These are phyloP conservation scores for Antechinus flavipes DNA, from an alignment of 2,113 vertebrate species.

Conservation along the genomic window DNA sequence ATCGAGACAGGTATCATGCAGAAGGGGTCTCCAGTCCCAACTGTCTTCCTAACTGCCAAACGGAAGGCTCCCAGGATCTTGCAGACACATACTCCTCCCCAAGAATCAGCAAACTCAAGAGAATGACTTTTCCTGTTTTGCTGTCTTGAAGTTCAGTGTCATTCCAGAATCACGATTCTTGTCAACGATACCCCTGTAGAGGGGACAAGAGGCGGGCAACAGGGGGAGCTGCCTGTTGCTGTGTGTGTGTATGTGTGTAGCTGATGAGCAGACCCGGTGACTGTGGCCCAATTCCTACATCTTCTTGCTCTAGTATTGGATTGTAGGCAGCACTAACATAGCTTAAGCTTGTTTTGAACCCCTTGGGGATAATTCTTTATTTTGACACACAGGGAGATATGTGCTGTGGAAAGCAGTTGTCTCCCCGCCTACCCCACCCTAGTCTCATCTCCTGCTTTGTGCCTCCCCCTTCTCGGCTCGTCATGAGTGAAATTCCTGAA, in stretches of 20 bases:
- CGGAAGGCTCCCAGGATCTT: not conserved
- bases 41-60: not conserved
- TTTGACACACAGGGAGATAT: not conserved
- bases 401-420: not conserved
- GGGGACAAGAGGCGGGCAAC: not conserved
- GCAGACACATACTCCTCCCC: not conserved
- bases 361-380: not conserved
- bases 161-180: not conserved
- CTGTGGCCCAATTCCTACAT: not conserved
- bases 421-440: not conserved
- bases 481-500: slow-evolving; percentile 35
- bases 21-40: not conserved
- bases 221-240: not conserved
- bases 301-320: not conserved
- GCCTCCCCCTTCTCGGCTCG: not conserved
- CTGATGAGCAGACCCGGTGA: not conserved
- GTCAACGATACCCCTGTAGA: not conserved
- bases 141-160: not conserved
- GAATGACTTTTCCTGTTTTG: not conserved
- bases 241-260: not conserved
- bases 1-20: not conserved
- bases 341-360: not conserved
- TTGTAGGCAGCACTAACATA: not conserved
- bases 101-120: not conserved
- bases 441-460: not conserved